These are phyloP conservation scores for Pangasius krempfi DNA, from an alignment of 2,797 vertebrate species.

Conservation along the genomic window DNA sequence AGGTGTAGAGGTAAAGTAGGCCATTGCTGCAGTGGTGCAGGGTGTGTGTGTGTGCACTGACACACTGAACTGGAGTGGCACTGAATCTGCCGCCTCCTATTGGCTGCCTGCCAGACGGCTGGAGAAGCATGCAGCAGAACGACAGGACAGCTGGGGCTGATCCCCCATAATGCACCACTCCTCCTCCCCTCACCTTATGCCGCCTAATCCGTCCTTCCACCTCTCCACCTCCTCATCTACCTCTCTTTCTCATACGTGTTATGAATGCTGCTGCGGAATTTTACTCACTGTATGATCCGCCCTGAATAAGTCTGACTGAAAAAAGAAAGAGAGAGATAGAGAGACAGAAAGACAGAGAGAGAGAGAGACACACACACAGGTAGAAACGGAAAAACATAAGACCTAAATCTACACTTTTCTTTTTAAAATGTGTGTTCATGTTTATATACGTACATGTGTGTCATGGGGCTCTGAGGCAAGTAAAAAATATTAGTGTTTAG, in stretches of 20 bases:
- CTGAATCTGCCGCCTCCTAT: conserved; percentile 71
- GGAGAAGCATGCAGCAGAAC: conserved; percentile 69
- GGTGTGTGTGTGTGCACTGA: conserved; percentile 61
- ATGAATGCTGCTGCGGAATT: conserved; percentile 43
- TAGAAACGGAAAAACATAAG: not conserved
- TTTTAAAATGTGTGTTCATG: not conserved
- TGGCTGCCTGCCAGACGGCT: conserved; percentile 76
- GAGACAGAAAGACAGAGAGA: not conserved
- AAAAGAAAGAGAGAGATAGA: not conserved
- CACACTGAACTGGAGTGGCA: conserved; percentile 80
- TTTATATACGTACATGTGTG: not conserved
- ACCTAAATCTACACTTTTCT: not conserved
- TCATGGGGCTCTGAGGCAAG: not conserved
- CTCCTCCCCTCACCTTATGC: conserved; percentile 35
- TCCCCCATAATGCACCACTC: conserved; percentile 69
- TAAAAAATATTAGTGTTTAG: not conserved
- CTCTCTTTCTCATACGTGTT: conserved; percentile 30
- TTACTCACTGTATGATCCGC: conserved; percentile 32
- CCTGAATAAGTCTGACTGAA: conserved; percentile 29
- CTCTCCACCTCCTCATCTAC: conserved; percentile 30
- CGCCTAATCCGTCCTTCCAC: conserved; percentile 45
- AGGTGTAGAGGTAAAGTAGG: conserved; percentile 52
- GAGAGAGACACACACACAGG: not conserved
- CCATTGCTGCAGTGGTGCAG: conserved; percentile 57
- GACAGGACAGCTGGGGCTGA: conserved; percentile 70